Percentiles rank a stretch among this genome's conserved stretches.
phyloP scores from a whole-genome alignment of 2,888 invertebrate species.

The Chaetoderma sp. region DNA sequence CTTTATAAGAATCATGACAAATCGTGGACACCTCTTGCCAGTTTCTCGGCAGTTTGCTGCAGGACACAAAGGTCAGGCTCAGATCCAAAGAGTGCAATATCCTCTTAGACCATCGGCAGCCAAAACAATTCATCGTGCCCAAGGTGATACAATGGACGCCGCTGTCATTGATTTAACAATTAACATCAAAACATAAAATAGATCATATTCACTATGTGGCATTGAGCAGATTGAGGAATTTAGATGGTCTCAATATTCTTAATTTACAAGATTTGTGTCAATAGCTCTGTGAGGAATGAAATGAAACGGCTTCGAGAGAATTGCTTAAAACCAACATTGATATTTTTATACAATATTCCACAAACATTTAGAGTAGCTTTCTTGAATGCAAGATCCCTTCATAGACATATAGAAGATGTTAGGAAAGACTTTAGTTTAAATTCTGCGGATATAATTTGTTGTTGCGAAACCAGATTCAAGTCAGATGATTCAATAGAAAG shows the following conservation, averaged over 20 bases:
- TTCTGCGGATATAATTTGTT: slow-evolving; percentile 19
- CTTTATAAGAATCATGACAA: neutral
- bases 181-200: slow-evolving; percentile 1
- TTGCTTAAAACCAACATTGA: neutral
- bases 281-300: slow-evolving; percentile 13
- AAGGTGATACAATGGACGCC: slow-evolving; percentile 23
- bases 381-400: too few relatives aligned
- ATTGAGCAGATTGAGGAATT: slow-evolving; percentile 5
- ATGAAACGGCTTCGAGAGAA: slow-evolving; percentile 14
- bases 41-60: slow-evolving; percentile 24
- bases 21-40: slow-evolving; percentile 21
- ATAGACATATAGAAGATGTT: too few relatives aligned
- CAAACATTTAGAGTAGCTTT: slow-evolving; percentile 13
- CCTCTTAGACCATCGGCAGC: slow-evolving; percentile 25
- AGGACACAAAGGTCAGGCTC: slow-evolving; percentile 19
- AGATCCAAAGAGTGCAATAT: slow-evolving; percentile 26
- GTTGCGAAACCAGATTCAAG: slow-evolving; percentile 32
- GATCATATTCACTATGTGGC: slow-evolving; percentile 34
- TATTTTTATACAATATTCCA: slow-evolving; percentile 5
- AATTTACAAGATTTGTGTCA: slow-evolving; percentile 15
- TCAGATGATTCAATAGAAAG: too few relatives aligned
- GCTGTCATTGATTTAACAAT: slow-evolving; percentile 23
- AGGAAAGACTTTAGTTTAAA: too few relatives aligned
- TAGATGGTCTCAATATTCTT: slow-evolving; percentile 17
- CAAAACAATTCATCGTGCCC: slow-evolving; percentile 29